Percentiles rank a stretch among this genome's conserved stretches.
phyloP scores from a whole-genome alignment of 1,140 invertebrate genomes.

The Drosophila ironensis region DNA sequence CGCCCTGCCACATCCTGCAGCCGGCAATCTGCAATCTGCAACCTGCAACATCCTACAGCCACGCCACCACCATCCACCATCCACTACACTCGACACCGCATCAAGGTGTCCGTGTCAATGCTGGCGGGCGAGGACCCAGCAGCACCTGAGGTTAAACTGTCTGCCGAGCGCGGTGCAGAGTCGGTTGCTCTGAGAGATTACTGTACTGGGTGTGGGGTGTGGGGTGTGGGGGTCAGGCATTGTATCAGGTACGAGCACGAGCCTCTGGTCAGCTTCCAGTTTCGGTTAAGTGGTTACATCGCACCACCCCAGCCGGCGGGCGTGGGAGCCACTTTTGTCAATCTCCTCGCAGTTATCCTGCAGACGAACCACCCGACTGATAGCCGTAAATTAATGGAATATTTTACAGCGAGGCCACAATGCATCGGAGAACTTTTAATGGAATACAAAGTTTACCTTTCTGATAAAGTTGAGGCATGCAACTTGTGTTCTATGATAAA shows the following conservation, averaged over 20 bases:
- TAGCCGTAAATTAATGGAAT: constrained; percentile 1
- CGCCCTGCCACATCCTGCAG: neutral
- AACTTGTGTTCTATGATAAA: too few relatives aligned
- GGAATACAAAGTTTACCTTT: too few relatives aligned
- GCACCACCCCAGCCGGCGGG: neutral
- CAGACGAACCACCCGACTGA: neutral
- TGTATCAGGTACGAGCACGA: too few relatives aligned
- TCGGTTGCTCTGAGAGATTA: neutral
- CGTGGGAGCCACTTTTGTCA: neutral
- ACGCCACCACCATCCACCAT: neutral
- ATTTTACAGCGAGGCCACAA: neutral
- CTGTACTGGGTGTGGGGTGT: neutral
- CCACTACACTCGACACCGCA: neutral
- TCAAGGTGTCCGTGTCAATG: constrained; percentile 11
- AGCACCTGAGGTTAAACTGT: constrained; percentile 28
- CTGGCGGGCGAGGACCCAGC: neutral
- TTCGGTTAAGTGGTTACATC: constrained; percentile 12
- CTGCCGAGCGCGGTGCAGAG: neutral
- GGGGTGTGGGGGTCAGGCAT: neutral
- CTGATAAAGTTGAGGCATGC: neutral
- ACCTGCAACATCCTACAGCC: neutral
- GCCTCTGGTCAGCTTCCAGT: constrained; percentile 19
- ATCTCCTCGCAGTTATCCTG: neutral
- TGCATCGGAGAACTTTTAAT: neutral
- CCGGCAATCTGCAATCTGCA: neutral